Conservation (phyloP, 2,888 invertebrate genomes). For the Orchesellides sinensis region DNA sequence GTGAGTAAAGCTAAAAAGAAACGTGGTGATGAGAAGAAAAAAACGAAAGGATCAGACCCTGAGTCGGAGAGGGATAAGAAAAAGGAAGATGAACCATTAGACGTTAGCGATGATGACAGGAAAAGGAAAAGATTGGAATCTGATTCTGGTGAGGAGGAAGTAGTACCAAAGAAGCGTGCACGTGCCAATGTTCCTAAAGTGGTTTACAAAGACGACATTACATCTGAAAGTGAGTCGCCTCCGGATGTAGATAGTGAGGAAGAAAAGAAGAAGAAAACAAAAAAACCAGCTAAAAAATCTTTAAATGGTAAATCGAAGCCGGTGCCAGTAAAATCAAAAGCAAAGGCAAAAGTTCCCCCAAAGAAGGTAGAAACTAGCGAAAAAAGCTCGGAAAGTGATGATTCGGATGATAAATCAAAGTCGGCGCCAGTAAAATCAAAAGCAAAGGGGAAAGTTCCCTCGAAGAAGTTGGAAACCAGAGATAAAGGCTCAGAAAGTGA, state of each 20-base stretch:
- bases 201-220: too few relatives aligned
- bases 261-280: conserved; percentile 17
- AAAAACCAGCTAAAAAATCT: conserved; percentile 31
- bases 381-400: too few relatives aligned
- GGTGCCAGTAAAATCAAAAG: conserved; percentile 11
- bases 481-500: background rate
- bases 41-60: too few relatives aligned
- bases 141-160: conserved; percentile 13
- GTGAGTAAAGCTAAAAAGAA: conserved; percentile 39
- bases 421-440: conserved; percentile 13
- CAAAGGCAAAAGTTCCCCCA: background rate
- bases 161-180: conserved; percentile 6
- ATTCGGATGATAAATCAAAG: too few relatives aligned
- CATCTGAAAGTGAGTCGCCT: background rate
- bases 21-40: background rate
- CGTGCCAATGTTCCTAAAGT: too few relatives aligned
- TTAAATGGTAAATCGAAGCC: too few relatives aligned
- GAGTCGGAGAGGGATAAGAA: conserved; percentile 7
- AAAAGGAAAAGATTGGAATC: conserved; percentile 17
- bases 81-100: too few relatives aligned
- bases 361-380: background rate
- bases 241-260: conserved; percentile 17
- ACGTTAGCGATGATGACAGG: conserved; percentile 11
- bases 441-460: background rate
- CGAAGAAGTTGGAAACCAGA: background rate